A percentile compares a stretch with the other conserved stretches of the same genome.
Conservation (phyloP, 1,140 invertebrate genomes). For the Hyphantria cunea region DNA sequence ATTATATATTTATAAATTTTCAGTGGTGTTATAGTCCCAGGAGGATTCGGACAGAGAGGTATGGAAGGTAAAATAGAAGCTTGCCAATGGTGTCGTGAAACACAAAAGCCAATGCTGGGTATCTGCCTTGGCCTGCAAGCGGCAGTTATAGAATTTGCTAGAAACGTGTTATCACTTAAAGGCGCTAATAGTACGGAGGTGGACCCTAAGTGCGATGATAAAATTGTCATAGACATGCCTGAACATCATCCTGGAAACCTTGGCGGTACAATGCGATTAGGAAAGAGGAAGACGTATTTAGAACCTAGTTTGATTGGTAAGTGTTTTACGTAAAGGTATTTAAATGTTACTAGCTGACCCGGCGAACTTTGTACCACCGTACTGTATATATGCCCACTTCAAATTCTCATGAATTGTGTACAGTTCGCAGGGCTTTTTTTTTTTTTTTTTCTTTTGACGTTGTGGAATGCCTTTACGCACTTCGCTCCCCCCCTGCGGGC, state of each 20-base stretch:
- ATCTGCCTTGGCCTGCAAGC: conserved; percentile 99
- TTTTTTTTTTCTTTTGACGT: too few species aligned
- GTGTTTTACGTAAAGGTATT: too few species aligned
- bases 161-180: conserved; percentile 90
- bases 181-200: conserved; percentile 96
- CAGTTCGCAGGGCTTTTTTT: too few species aligned
- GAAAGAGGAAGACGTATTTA: conserved; percentile 94
- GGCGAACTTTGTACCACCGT: conserved; percentile 31
- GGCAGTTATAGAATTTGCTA: conserved; percentile 98
- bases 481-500: too few species aligned
- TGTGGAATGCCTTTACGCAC: too few species aligned
- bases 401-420: too few species aligned
- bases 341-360: conserved; percentile 35
- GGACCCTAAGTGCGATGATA: conserved; percentile 86
- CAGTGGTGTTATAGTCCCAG: conserved; percentile 97
- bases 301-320: conserved; percentile 88
- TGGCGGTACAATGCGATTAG: conserved; percentile 99
- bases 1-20: conserved; percentile 43
- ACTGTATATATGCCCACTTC: too few species aligned
- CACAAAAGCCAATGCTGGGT: conserved; percentile 95
- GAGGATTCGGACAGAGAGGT: conserved; percentile 97
- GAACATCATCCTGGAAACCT: conserved; percentile 96
- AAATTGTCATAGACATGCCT: conserved; percentile 98
- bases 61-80: conserved; percentile 98
- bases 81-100: conserved; percentile 95